Conservation (phyloP, 2,888 invertebrate genomes). For the Suillia variegata region DNA sequence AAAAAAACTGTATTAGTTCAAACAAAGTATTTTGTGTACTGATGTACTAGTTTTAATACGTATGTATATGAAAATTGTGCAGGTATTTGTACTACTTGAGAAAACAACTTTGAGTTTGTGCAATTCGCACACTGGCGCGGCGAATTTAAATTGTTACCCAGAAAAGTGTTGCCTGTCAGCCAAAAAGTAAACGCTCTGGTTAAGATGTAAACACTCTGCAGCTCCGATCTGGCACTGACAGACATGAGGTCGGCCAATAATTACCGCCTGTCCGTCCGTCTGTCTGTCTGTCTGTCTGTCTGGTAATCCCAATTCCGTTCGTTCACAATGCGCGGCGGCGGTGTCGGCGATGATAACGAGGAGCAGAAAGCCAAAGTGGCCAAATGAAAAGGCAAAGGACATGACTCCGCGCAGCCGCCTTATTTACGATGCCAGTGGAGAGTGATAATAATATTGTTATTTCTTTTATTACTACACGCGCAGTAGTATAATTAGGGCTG, state of each 20-base stretch:
- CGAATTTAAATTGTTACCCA: background rate
- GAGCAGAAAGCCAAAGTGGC: constrained; percentile 30
- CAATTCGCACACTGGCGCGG: background rate
- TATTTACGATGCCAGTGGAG: constrained; percentile 1
- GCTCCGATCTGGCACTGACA: constrained; percentile 24
- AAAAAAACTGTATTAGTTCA: too few relatives aligned
- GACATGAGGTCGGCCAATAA: constrained; percentile 35
- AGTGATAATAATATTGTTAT: constrained; percentile 40
- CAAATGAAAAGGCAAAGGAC: constrained; percentile 18
- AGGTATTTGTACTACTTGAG: too few relatives aligned
- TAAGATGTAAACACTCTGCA: constrained; percentile 15
- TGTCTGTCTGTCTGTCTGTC: constrained; percentile 22
- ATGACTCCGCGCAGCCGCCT: constrained; percentile 33
- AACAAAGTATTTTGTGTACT: too few relatives aligned
- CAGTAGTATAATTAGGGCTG: constrained; percentile 35
- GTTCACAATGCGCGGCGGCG: constrained; percentile 25
- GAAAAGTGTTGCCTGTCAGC: constrained; percentile 26
- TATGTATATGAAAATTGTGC: too few relatives aligned
- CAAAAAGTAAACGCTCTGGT: constrained; percentile 21
- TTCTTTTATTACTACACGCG: constrained; percentile 34
- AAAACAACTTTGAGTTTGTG: too few relatives aligned
- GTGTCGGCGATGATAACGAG: constrained; percentile 31
- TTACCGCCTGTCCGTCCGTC: constrained; percentile 34
- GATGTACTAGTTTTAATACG: too few relatives aligned
- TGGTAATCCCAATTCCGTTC: constrained; percentile 23